Evolutionary conservation across 1,140 invertebrate species (phyloP), one percentile per base, ranked within the genome.

Genomic region (Cydia splendana): DNA sequence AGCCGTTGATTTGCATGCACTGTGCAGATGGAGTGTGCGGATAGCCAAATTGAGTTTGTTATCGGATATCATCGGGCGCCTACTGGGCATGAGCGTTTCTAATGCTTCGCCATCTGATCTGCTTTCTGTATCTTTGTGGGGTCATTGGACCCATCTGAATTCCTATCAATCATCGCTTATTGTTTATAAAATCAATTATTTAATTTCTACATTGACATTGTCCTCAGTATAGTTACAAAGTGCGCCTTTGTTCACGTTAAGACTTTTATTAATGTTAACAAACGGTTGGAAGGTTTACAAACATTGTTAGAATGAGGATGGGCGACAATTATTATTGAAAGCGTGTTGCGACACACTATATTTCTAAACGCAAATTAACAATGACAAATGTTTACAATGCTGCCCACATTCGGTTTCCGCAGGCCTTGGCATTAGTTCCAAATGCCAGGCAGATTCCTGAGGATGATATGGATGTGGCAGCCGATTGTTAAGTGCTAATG

Each of bases 401-500:
- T 83, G 80, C 88, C 88, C 88, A 90, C 89, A 87, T 89, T 81
- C 57, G 73, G 48, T 74, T 51, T 74, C 73, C 48, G 75, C 80
- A 77, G 81, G 84, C 91, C 89, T 92, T 92, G 91, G 88, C 89
- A 92, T 92, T 92, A 87, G 79, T 71, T 76, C 80, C 76, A 89
- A 91, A 89, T 87, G 88, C 86, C 85, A 90, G 80, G 85, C 84
- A 85, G 88, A 91, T 91, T 84, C 85, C 80, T 78, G 78, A 78
- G 82, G 89, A 88, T 83, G 88, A 90, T 90, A 89, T 85, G 81
- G 77, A 77, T 42, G 28, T 69, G 81, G 74, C 84, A 80, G 77
- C 53, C 79, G 78, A 82, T 87, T 84, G 85, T 88, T 82, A 84
- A 86, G 84, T 88, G 83, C 84, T 86, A 88, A 88, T 85, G 80